Percentiles rank a stretch among this genome's conserved stretches.
Conservation (phyloP, 2,888 invertebrate genomes). For the Galeruca laticollis region DNA sequence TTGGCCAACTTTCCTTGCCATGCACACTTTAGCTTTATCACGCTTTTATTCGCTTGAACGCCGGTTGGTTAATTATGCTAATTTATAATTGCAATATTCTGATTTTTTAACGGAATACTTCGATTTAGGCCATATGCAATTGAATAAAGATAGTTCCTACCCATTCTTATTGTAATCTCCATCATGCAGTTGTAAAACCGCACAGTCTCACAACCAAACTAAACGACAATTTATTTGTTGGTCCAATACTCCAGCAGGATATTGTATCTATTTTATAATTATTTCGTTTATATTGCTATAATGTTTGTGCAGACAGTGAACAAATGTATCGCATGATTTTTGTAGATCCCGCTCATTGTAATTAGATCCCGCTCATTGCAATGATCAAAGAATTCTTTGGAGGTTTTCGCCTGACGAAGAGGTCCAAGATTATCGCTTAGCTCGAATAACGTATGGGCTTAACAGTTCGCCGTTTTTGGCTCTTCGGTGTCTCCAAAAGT, state of each 20-base stretch:
- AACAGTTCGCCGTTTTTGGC: slow-evolving; percentile 15
- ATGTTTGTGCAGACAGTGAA: too few species aligned
- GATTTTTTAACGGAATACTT: slow-evolving; percentile 22
- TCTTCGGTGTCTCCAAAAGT: slow-evolving; percentile 2
- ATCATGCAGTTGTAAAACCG: slow-evolving; percentile 26
- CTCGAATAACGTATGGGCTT: slow-evolving; percentile 21
- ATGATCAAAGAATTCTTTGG: slow-evolving; percentile 18
- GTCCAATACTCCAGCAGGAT: slow-evolving; percentile 31
- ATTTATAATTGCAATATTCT: too few species aligned
- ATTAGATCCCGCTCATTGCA: slow-evolving; percentile 7
- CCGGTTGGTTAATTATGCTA: too few species aligned
- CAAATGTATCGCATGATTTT: too few species aligned
- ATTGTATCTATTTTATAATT: slow-evolving; percentile 20
- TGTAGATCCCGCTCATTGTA: neutral
- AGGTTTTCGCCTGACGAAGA: too few species aligned
- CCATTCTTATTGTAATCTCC: slow-evolving; percentile 1
- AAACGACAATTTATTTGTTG: slow-evolving; percentile 25
- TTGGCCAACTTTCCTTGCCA: too few species aligned
- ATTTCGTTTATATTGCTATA: too few species aligned
- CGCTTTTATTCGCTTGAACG: too few species aligned
- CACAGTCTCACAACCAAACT: neutral
- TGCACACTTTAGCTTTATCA: too few species aligned
- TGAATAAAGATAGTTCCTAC: neutral
- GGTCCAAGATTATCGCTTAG: too few species aligned
- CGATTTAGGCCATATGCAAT: slow-evolving; percentile 16